phyloP scores from a whole-genome alignment of 2,113 vertebrate species.

The Pan troglodytes region DNA sequence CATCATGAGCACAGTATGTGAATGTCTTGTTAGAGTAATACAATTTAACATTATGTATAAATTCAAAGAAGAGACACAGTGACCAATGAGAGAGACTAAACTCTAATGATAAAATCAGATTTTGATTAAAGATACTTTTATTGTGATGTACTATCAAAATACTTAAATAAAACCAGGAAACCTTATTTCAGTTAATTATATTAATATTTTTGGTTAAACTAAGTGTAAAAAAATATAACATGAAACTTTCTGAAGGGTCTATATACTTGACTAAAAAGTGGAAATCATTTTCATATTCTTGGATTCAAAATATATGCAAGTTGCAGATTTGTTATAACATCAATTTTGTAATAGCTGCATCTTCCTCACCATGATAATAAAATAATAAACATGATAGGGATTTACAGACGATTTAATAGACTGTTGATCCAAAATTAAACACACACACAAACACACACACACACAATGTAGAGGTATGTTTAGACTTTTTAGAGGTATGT shows the following conservation, averaged over 20 bases:
- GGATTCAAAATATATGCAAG: not conserved
- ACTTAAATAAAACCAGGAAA: not conserved
- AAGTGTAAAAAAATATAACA: not conserved
- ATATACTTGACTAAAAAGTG: not conserved
- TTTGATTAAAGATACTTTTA: not conserved
- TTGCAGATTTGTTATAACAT: not conserved
- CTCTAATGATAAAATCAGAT: slow-evolving; percentile 44
- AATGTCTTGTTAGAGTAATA: slow-evolving; percentile 67
- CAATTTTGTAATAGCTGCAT: not conserved
- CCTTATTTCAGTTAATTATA: not conserved
- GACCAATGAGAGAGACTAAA: not conserved
- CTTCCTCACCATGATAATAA: not conserved
- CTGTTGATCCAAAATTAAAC: not conserved
- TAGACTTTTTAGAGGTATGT: no score
- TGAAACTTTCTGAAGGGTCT: not conserved
- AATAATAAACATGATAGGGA: not conserved
- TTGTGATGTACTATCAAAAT: not conserved
- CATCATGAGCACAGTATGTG: slow-evolving; percentile 58
- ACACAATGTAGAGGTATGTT: not conserved
- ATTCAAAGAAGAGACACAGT: slow-evolving; percentile 64
- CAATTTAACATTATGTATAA: slow-evolving; percentile 57
- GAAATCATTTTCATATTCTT: not conserved
- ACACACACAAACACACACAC: not conserved
- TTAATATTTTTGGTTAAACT: not conserved
- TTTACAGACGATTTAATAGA: not conserved